Conservation (phyloP, 2,888 invertebrate species). For the Tortrix viridana region DNA sequence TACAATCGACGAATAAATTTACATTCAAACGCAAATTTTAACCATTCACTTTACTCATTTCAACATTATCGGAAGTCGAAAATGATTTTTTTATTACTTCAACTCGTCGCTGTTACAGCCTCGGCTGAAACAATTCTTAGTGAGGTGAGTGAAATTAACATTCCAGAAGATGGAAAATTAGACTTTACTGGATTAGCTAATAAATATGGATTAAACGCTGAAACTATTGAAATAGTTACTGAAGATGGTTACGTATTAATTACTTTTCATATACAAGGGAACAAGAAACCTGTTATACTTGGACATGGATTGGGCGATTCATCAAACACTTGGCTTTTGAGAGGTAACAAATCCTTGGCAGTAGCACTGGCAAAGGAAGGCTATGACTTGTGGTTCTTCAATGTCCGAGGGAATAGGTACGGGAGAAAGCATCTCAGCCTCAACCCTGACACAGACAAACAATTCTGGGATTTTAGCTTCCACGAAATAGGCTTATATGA, state of each 20-base stretch:
- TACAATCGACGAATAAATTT: too few relatives aligned
- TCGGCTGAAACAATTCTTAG: background rate
- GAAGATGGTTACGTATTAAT: conserved; percentile 27
- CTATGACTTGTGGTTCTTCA: conserved; percentile 17
- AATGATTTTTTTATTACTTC: background rate
- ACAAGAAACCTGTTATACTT: conserved; percentile 13
- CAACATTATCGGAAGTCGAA: background rate
- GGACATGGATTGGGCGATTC: conserved; percentile 14
- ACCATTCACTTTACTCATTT: too few relatives aligned
- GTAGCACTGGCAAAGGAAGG: conserved; percentile 4
- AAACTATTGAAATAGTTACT: conserved; percentile 18
- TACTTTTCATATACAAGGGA: conserved; percentile 12
- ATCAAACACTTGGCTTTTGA: conserved; percentile 19
- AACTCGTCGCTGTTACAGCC: background rate
- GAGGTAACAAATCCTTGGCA: conserved; percentile 15
- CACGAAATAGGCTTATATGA: conserved; percentile 19
- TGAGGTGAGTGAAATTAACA: background rate
- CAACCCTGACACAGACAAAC: conserved; percentile 14
- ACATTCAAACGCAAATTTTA: too few relatives aligned
- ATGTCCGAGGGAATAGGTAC: conserved; percentile 24
- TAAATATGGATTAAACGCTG: conserved; percentile 10
- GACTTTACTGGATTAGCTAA: conserved; percentile 17
- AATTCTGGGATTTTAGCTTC: conserved; percentile 25
- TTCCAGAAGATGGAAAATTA: conserved; percentile 5
- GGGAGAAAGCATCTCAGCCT: conserved; percentile 9